Evolutionary conservation across 2,113 vertebrate species (phyloP).

Genomic region (Gnathonemus echidnorhynchus): DNA sequence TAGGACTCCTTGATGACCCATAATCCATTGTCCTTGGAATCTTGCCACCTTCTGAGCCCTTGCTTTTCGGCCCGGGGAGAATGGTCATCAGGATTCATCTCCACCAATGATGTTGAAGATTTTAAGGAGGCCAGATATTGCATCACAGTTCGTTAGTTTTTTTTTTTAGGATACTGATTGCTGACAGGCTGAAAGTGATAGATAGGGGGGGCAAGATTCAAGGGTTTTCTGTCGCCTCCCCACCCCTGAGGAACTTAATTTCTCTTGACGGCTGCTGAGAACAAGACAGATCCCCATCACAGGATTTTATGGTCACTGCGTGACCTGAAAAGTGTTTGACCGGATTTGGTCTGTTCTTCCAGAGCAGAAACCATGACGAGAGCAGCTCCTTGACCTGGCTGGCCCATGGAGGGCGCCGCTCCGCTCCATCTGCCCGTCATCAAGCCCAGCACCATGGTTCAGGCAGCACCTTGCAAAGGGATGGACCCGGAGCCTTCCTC

Average conservation of each 20-base stretch:
- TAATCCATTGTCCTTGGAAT: background rate
- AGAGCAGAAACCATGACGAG: constrained; percentile 68
- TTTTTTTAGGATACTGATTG: background rate
- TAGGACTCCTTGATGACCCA: background rate
- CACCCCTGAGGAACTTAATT: background rate
- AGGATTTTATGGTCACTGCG: background rate
- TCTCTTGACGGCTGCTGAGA: background rate
- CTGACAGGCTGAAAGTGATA: background rate
- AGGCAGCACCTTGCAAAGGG: constrained; percentile 70
- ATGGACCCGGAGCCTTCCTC: constrained; percentile 79
- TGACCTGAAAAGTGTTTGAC: background rate
- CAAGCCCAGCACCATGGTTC: constrained; percentile 56
- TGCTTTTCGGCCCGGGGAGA: too few relatives aligned
- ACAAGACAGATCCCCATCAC: background rate
- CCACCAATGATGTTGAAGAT: background rate
- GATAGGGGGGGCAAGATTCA: background rate
- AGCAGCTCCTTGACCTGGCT: constrained; percentile 58
- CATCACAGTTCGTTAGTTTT: background rate
- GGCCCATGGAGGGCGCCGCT: constrained; percentile 54
- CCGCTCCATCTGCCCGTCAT: constrained; percentile 60
- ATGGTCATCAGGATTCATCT: background rate
- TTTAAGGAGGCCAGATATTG: constrained; percentile 10
- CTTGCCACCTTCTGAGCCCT: background rate
- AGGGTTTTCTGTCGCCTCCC: background rate
- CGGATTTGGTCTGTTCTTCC: constrained; percentile 24